phyloP scores from a whole-genome alignment of 1,140 invertebrate species.

The Apis cerana region DNA sequence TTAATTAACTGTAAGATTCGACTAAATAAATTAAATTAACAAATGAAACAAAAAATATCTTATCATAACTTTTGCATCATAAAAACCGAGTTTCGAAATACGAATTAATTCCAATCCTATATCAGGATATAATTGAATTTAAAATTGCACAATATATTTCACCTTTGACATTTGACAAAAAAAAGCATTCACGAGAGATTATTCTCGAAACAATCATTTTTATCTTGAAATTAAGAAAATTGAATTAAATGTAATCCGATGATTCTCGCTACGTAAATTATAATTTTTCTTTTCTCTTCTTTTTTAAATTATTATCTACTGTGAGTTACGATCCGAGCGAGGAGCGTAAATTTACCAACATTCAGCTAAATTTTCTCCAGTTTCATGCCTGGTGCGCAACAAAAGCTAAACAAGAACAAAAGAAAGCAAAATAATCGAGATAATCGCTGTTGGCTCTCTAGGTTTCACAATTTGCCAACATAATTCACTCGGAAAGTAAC shows the following conservation, averaged over 20 bases:
- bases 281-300: too few species aligned
- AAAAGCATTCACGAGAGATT: background rate
- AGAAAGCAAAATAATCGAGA: conserved; percentile 14
- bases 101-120: too few species aligned
- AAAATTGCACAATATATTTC: background rate
- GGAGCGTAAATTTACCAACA: background rate
- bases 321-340: too few species aligned
- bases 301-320: background rate
- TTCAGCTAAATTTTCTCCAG: background rate
- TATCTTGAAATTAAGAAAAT: background rate
- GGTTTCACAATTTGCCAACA: background rate
- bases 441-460: conserved; percentile 12
- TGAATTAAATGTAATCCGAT: background rate
- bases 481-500: background rate
- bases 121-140: too few species aligned
- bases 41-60: too few species aligned
- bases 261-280: background rate
- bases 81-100: too few species aligned
- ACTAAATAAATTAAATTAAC: too few species aligned
- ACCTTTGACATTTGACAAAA: background rate
- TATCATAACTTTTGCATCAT: too few species aligned
- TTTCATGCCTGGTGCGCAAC: conserved; percentile 7
- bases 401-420: conserved; percentile 22
- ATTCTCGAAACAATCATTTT: background rate
- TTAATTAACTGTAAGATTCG: too few species aligned